Percentiles rank a stretch among this genome's conserved stretches.
Evolutionary conservation across 1,140 invertebrate species (phyloP).

Genomic region (Leptinotarsa defecta): DNA sequence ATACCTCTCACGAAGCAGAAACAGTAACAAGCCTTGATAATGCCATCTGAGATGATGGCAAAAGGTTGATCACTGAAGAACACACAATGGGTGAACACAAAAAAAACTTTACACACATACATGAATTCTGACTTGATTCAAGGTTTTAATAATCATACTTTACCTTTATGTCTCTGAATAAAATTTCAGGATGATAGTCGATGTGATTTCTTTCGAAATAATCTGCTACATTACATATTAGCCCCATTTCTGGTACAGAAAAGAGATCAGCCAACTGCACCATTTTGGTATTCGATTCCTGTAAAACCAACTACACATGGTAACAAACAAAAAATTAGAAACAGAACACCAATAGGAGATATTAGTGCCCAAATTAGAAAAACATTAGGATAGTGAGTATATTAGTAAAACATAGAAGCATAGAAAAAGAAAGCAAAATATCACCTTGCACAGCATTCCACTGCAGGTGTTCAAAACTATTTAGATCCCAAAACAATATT

Average conservation of each 20-base stretch:
- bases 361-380: conserved; percentile 14
- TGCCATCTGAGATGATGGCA: too few species aligned
- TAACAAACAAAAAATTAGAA: conserved; percentile 22
- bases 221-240: conserved; percentile 91
- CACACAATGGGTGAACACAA: too few species aligned
- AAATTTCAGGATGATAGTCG: conserved; percentile 92
- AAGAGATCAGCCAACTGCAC: conserved; percentile 96
- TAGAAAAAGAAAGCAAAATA: not conserved
- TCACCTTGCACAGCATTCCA: too few species aligned
- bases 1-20: too few species aligned
- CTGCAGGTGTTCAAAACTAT: too few species aligned
- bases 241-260: conserved; percentile 93
- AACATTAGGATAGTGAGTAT: not conserved
- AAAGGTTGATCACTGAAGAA: too few species aligned
- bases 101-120: too few species aligned
- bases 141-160: conserved; percentile 17
- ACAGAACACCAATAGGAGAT: conserved; percentile 10
- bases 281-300: conserved; percentile 81
- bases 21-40: too few species aligned
- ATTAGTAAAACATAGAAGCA: conserved; percentile 6
- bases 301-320: conserved; percentile 54
- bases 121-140: too few species aligned
- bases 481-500: too few species aligned
- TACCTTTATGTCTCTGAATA: conserved; percentile 94
- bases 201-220: conserved; percentile 89